These are phyloP conservation scores for Eurois occulta DNA, from an alignment of 2,888 invertebrate species.

Conservation along the genomic window DNA sequence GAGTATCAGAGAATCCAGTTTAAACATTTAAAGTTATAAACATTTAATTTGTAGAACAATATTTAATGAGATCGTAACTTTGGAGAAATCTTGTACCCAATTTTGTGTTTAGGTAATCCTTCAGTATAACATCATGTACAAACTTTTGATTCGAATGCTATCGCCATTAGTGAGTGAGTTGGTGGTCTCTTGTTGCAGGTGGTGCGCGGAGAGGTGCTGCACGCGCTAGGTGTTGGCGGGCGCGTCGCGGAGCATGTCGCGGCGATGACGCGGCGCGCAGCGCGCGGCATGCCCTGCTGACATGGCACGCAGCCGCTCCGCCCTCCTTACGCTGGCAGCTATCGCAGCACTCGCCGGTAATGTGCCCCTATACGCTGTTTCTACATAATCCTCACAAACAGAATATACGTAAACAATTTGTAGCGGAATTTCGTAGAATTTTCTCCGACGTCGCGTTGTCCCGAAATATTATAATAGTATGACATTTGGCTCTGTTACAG, in stretches of 20 bases:
- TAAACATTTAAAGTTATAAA: constrained; percentile 48
- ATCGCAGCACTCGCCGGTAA: constrained; percentile 88
- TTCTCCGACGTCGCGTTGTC: constrained; percentile 24
- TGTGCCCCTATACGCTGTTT: constrained; percentile 33
- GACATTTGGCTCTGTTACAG: constrained; percentile 54
- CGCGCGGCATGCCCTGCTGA: constrained; percentile 87
- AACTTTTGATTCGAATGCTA: not conserved
- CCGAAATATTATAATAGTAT: constrained; percentile 51
- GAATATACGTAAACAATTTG: constrained; percentile 33
- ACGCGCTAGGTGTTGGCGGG: constrained; percentile 65
- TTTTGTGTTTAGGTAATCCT: not conserved
- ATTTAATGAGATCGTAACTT: not conserved
- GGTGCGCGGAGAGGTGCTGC: constrained; percentile 61
- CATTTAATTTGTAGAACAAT: constrained; percentile 22
- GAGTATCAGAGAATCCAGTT: constrained; percentile 50
- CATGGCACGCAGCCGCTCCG: constrained; percentile 89
- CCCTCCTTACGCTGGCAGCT: constrained; percentile 88
- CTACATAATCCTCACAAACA: constrained; percentile 17
- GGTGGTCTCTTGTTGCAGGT: constrained; percentile 37
- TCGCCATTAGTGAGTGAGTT: not conserved
- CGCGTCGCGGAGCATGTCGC: constrained; percentile 79
- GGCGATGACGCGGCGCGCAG: constrained; percentile 84
- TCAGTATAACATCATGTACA: not conserved
- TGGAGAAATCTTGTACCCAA: not conserved
- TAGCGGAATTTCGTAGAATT: constrained; percentile 38